These are phyloP conservation scores for Cheilosia scutellata DNA, from an alignment of 2,888 invertebrate genomes.

Conservation along the genomic window DNA sequence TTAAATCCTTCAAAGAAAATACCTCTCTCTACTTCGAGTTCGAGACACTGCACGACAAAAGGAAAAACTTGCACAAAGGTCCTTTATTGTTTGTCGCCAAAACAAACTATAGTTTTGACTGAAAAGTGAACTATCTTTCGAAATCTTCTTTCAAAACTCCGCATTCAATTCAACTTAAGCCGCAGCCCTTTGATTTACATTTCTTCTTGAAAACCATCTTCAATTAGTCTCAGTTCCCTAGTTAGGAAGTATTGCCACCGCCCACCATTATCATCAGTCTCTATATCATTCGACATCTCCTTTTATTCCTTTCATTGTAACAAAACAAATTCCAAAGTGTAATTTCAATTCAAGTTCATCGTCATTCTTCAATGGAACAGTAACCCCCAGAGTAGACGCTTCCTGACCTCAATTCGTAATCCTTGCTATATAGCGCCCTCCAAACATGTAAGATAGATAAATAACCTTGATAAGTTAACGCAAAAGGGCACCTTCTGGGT, in stretches of 20 bases:
- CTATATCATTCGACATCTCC: constrained; percentile 17
- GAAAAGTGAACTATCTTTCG: neutral
- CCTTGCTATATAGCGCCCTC: constrained; percentile 1
- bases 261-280: constrained; percentile 21
- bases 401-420: constrained; percentile 34
- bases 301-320: constrained; percentile 3
- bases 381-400: constrained; percentile 12
- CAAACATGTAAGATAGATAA: constrained; percentile 14
- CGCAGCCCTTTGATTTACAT: neutral
- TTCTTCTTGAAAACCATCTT: neutral
- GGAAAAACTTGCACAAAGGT: no score
- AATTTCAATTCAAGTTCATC: constrained; percentile 29
- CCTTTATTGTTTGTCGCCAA: no score
- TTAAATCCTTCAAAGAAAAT: no score
- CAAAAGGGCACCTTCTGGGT: neutral
- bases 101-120: no score
- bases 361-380: constrained; percentile 18
- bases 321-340: constrained; percentile 8
- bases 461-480: constrained; percentile 26
- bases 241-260: constrained; percentile 1
- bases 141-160: neutral
- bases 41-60: no score
- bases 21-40: no score
- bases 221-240: constrained; percentile 19
- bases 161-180: neutral